Base-by-base conservation (phyloP, 2,113 vertebrate species). In the Alectura lathami region DNA sequence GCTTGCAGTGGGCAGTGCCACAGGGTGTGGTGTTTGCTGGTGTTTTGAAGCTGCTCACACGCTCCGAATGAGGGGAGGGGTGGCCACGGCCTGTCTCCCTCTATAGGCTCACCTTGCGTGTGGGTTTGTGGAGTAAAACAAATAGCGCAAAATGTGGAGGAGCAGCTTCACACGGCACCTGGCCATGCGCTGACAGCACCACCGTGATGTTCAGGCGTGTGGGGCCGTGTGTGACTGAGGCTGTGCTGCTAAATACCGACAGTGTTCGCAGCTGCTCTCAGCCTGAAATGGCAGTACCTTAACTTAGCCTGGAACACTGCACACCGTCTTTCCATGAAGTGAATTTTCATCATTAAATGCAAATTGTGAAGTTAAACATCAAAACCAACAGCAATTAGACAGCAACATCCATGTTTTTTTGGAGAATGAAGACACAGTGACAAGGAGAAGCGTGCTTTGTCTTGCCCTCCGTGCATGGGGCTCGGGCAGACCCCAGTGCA, bases 21-120 rank as follows among this genome's bases (percentile, higher is more conserved):
- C 51, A 42, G 62, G 83, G 68, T 90, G 72, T 88, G 50, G 8
- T 74, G 18, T 86, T 94, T 78, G 32, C 56, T 83, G 93, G 72
- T 68, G 91, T 89, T 93, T 70, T 63, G 81, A 74, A 91, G 68
- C 68, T 54, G 67, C 27, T 36, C 54, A 34, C 38, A 77, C 47
- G 60, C 64, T 89, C 74, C 62, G 62, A 17, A 90, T 30, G 27
- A 68, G 78, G 64, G 66, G 14, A 70, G 38, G 42, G 64, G 11
- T 75, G 50, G 43, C 56, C 63, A 13, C 0, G 0, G 3, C 7
- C 60, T 40, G 1, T 62, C 53, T 72, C 76, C 77, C 8, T 54
- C 5, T 57, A 8, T 43, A 70, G 74, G 16, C 15, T 50, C 45
- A 15, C n/a, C 24, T 45, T 72, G 64, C 43, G 77, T 88, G 91